Percentiles rank a stretch among this genome's conserved stretches.
Evolutionary conservation across 2,888 invertebrate species (phyloP).

Genomic region (Cryptus viduatorius): DNA sequence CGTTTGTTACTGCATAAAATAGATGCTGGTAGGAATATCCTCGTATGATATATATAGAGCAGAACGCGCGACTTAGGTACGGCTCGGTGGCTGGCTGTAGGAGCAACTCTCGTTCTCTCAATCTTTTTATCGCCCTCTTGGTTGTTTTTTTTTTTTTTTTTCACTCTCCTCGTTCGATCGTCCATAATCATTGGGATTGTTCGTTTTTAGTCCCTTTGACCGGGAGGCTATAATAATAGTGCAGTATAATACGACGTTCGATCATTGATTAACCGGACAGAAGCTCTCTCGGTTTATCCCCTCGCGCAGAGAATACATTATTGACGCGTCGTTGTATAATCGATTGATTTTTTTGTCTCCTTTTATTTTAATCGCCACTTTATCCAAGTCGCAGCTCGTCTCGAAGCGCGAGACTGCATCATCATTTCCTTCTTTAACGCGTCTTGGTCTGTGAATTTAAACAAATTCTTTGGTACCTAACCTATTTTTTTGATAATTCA

Average conservation of each 20-base stretch:
- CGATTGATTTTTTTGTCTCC: conserved; percentile 19
- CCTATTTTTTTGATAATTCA: not conserved
- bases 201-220: conserved; percentile 47
- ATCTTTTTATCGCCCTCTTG: conserved; percentile 36
- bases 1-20: not conserved
- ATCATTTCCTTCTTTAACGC: not conserved
- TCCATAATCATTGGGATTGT: conserved; percentile 45
- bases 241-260: conserved; percentile 31
- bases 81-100: not conserved
- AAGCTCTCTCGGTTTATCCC: conserved; percentile 14
- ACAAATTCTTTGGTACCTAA: not conserved
- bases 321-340: conserved; percentile 23
- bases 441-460: not conserved
- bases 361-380: not conserved
- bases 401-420: not conserved
- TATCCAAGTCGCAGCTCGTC: not conserved
- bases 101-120: conserved; percentile 28
- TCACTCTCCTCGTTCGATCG: conserved; percentile 36
- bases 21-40: not conserved
- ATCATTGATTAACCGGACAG: conserved; percentile 44
- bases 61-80: not conserved
- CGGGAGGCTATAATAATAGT: conserved; percentile 37
- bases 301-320: conserved; percentile 22
- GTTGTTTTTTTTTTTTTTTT: not conserved
- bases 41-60: not conserved